Conservation (phyloP, 1,140 invertebrate species). For the Gonioctena quinquepunctata region DNA sequence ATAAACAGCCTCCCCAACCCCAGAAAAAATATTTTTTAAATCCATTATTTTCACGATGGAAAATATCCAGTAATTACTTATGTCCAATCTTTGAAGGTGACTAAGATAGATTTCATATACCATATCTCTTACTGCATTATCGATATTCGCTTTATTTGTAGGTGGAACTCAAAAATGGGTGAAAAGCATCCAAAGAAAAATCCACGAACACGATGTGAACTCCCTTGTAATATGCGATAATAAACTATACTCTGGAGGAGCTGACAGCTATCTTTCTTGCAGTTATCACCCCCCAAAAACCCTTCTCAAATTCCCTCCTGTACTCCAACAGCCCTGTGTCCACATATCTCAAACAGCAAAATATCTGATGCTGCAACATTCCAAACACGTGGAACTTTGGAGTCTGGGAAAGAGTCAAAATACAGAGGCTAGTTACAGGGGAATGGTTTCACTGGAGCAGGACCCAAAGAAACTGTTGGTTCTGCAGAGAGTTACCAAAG, state of each 20-base stretch:
- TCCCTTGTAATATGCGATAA: slow-evolving; percentile 66
- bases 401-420: slow-evolving; percentile 42
- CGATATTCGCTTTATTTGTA: slow-evolving; percentile 39
- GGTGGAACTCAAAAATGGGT: slow-evolving; percentile 71
- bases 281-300: slow-evolving; percentile 68
- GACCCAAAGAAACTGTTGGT: slow-evolving; percentile 69
- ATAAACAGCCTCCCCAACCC: too few species aligned
- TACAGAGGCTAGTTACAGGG: slow-evolving; percentile 36
- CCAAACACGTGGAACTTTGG: slow-evolving; percentile 68
- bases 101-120: too few species aligned
- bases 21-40: too few species aligned
- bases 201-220: slow-evolving; percentile 85
- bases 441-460: slow-evolving; percentile 46
- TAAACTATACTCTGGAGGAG: slow-evolving; percentile 77
- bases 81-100: too few species aligned
- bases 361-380: slow-evolving; percentile 66
- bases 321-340: slow-evolving; percentile 67
- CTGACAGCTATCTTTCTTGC: slow-evolving; percentile 75
- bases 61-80: too few species aligned
- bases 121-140: background rate
- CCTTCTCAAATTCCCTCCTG: slow-evolving; percentile 71
- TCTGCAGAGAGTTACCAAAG: slow-evolving; percentile 51
- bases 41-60: too few species aligned
- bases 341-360: slow-evolving; percentile 62
- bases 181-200: slow-evolving; percentile 73